Base-by-base conservation (phyloP, 2,888 invertebrate species). In the Aelia acuminata region DNA sequence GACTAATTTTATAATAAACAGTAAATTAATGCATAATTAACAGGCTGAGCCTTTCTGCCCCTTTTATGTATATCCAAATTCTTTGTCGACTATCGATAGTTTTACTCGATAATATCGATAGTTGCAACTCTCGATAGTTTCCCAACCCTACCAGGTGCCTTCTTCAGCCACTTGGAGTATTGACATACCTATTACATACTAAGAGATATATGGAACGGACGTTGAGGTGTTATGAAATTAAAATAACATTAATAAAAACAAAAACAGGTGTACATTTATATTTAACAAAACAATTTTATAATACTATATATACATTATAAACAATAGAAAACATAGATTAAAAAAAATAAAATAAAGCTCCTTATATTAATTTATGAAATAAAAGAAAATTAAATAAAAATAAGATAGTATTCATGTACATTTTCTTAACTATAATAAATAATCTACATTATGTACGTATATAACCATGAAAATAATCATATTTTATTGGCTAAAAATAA, bases 201-300 rank as follows among this genome's bases (percentile, higher is more conserved):
- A 57, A 26, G 57, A 26, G 26, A 57, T 26, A 15, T 0, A 26
- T 57, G 26, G 13, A 26, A 26, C 7, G 8, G 2, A 8, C 0
- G 20, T 31, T 7, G 5, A 70, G 8, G 4, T 31, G 63, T 70
- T 18, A 8, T 70, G 15, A 5, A 5, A 70, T 5, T n/a, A 22
- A 80, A 43, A 80, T n/a, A 80, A 5, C n/a, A 80, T 43, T 3
- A 80, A 43, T 80, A 80, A 80, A 80, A 80, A 80, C 80, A 80
- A 80, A 47, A 80, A 80, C 43, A 80, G 10, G n/a, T 35, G 35
- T 70, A 70, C 63, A 70, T 80, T 80, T 80, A 80, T 80, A 80
- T 80, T 80, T 80, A 80, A 80, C 80, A 80, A 80, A 80, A 80
- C 80, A 80, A 80, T 80, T 80, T 80, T 13, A 80, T 80, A 80